phyloP scores from a whole-genome alignment of 2,113 vertebrate genomes.

The Spheniscus mendiculus region DNA sequence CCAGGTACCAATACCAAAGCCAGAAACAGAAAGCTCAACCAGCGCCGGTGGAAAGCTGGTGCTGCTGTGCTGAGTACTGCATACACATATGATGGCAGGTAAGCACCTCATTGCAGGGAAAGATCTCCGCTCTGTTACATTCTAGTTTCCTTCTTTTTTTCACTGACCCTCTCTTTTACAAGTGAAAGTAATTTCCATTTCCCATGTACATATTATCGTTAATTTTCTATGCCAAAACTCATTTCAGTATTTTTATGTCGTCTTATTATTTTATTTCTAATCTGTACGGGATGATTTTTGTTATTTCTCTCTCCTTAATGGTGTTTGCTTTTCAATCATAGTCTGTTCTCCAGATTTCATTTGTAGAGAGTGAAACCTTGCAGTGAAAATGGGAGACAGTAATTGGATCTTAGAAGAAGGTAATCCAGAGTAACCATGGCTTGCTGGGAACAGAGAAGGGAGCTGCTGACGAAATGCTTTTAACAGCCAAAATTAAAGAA shows the following conservation, averaged over 20 bases:
- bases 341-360: background rate
- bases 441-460: background rate
- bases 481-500: background rate
- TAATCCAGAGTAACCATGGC: background rate
- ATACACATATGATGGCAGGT: background rate
- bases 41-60: background rate
- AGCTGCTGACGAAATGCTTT: background rate
- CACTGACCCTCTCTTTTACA: background rate
- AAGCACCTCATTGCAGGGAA: background rate
- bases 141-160: background rate
- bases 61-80: background rate
- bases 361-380: background rate
- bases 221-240: background rate
- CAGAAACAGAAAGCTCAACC: background rate
- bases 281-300: background rate
- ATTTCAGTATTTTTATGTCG: background rate
- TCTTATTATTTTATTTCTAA: slow-evolving; percentile 15
- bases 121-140: background rate
- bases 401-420: background rate
- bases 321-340: background rate
- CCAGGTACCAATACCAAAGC: background rate
- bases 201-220: background rate
- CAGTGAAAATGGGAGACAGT: background rate
- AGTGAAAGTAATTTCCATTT: background rate
- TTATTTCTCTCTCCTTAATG: background rate